phyloP scores from a whole-genome alignment of 2,113 vertebrate species.

The Alectura lathami region DNA sequence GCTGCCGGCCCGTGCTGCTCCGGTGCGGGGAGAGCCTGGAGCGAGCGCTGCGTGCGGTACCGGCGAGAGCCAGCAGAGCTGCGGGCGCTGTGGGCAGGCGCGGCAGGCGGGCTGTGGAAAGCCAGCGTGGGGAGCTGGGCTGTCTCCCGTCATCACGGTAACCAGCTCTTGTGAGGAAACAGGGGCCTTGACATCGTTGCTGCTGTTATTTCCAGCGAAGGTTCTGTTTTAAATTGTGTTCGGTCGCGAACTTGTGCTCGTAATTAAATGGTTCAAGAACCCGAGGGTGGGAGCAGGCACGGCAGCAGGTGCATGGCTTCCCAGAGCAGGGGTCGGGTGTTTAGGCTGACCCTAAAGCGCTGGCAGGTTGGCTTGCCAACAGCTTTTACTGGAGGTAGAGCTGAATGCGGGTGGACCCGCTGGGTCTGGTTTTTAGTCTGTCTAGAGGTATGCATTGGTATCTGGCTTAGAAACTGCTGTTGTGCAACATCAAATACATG shows the following conservation, averaged over 20 bases:
- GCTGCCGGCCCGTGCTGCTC: too few relatives aligned
- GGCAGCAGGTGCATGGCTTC: neutral
- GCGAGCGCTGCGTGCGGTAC: too few relatives aligned
- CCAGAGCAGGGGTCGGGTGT: too few relatives aligned
- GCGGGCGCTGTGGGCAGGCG: too few relatives aligned
- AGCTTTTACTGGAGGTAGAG: neutral
- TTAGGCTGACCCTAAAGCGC: neutral
- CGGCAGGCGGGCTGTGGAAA: neutral
- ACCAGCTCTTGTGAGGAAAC: neutral
- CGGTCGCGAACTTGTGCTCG: neutral
- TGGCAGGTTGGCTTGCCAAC: neutral
- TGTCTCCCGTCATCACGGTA: fast-evolving
- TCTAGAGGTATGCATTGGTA: fast-evolving
- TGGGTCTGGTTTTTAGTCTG: neutral
- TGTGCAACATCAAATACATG: neutral
- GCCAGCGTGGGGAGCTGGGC: too few relatives aligned
- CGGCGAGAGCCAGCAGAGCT: too few relatives aligned
- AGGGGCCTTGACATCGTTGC: neutral
- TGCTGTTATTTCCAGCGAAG: neutral
- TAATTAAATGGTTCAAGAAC: neutral
- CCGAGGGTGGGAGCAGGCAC: fast-evolving
- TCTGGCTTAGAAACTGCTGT: neutral
- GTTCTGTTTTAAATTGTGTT: neutral
- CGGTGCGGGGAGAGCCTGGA: slow-evolving; percentile 19
- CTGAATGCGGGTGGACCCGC: too few relatives aligned